Evolutionary conservation across 2,113 vertebrate genomes (phyloP), one percentile per base, ranked within the genome.

Genomic region (Mus spicilegus): DNA sequence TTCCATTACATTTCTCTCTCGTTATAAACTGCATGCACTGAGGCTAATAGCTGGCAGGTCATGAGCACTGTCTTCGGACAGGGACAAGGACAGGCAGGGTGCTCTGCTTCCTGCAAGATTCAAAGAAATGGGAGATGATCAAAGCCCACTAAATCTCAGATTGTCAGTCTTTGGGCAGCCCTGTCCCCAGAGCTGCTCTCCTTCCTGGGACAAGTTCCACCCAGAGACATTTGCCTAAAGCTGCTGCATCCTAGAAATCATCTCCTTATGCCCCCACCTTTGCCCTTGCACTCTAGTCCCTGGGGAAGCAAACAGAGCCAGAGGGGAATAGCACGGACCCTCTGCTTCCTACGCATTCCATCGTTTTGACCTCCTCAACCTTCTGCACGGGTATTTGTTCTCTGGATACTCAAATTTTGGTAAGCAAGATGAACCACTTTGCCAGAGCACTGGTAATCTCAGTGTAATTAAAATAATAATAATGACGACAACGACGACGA

Each of bases 1-100:
- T 97, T 92, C 95, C 89, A 77, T 98, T 96, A 93, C 78, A 17
- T 97, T 65, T 17, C 98, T 97, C 96, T 67, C 97, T 67, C 69
- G 88, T 67, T 97, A 61, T 69, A 75, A 92, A 89, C 65, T 70
- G 36, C 33, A 42, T 51, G 19, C 75, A 49, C 19, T n/a, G 0
- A 65, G 30, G 49, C 80, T 89, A 58, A 81, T 65, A 78, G 82
- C 88, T 96, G 77, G 39, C 30, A 46, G 88, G 76, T 54, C 65
- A 4, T 56, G 30, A 85, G 63, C 77, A 20, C 91, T 88, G 76
- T 67, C 87, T 95, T 87, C 80, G 46, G 67, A 84, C 54, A 82
- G 56, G 91, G 86, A 24, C 42, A 65, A 86, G 88, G 61, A 86
- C 73, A 91, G 93, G 81, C 95, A 93, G 92, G 86, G 93, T 93